These are phyloP conservation scores for Stegodyphus dumicola DNA, from an alignment of 1,140 invertebrate genomes.

Conservation along the genomic window DNA sequence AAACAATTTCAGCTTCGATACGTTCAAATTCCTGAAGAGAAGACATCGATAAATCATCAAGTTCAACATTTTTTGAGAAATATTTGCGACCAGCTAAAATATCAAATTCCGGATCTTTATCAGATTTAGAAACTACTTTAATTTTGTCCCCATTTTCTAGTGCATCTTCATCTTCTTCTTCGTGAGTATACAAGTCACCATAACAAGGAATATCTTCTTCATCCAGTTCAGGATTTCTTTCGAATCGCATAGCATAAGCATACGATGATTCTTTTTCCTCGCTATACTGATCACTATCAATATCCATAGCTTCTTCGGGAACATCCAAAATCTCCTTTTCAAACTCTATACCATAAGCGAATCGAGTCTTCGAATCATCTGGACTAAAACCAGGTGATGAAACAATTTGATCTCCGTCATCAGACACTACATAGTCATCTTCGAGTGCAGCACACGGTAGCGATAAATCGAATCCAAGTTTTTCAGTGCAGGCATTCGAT, in stretches of 20 bases:
- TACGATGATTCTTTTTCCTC: slow-evolving; percentile 46
- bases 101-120: slow-evolving; percentile 87
- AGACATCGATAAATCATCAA: slow-evolving; percentile 69
- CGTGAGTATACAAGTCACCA: slow-evolving; percentile 65
- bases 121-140: slow-evolving; percentile 68
- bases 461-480: not conserved
- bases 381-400: slow-evolving; percentile 16
- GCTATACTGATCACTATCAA: slow-evolving; percentile 74
- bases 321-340: slow-evolving; percentile 55
- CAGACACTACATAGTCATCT: not conserved
- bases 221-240: slow-evolving; percentile 69
- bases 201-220: slow-evolving; percentile 76
- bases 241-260: slow-evolving; percentile 42
- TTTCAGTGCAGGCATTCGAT: not conserved
- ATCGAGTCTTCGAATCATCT: slow-evolving; percentile 33
- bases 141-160: slow-evolving; percentile 75
- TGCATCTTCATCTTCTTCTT: slow-evolving; percentile 81
- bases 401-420: slow-evolving; percentile 6
- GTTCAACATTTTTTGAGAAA: slow-evolving; percentile 71
- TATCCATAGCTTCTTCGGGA: slow-evolving; percentile 77
- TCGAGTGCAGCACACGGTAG: not conserved
- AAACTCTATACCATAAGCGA: slow-evolving; percentile 51
- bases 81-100: slow-evolving; percentile 81
- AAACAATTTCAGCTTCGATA: slow-evolving; percentile 68
- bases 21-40: slow-evolving; percentile 71